phyloP scores from a whole-genome alignment of 1,140 invertebrate species.

The Heliconius hermathena region DNA sequence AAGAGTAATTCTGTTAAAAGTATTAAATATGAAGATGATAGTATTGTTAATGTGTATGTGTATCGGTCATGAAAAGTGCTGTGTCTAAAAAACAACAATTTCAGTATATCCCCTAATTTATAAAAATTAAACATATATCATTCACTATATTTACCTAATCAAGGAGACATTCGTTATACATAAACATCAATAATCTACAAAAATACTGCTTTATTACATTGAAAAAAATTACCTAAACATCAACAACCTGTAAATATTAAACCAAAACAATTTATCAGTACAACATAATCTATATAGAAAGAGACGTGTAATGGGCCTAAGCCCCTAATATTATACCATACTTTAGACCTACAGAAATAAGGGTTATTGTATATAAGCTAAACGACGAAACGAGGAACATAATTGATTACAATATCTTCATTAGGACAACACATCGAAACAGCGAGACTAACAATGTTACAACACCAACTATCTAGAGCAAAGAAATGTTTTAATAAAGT shows the following conservation, averaged over 20 bases:
- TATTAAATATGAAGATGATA: constrained; percentile 59
- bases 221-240: constrained; percentile 76
- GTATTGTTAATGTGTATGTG: constrained; percentile 70
- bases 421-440: constrained; percentile 65
- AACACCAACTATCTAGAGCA: constrained; percentile 77
- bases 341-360: constrained; percentile 38
- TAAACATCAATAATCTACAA: constrained; percentile 51
- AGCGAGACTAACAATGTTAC: constrained; percentile 70
- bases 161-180: constrained; percentile 49
- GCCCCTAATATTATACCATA: constrained; percentile 44
- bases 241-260: constrained; percentile 79
- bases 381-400: constrained; percentile 37
- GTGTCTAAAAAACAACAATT: constrained; percentile 57
- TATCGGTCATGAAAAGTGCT: constrained; percentile 62
- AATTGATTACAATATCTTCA: constrained; percentile 42
- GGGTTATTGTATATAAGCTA: constrained; percentile 36
- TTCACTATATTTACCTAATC: constrained; percentile 49
- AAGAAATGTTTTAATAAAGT: constrained; percentile 63
- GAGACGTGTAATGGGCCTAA: constrained; percentile 60
- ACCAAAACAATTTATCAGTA: constrained; percentile 54
- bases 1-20: constrained; percentile 45
- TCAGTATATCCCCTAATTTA: constrained; percentile 39
- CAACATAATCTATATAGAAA: constrained; percentile 61
- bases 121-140: constrained; percentile 47
- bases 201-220: constrained; percentile 62